Evolutionary conservation across 2,888 invertebrate species (phyloP), one percentile per base, ranked within the genome.

Genomic region (Drosophila mettleri): DNA sequence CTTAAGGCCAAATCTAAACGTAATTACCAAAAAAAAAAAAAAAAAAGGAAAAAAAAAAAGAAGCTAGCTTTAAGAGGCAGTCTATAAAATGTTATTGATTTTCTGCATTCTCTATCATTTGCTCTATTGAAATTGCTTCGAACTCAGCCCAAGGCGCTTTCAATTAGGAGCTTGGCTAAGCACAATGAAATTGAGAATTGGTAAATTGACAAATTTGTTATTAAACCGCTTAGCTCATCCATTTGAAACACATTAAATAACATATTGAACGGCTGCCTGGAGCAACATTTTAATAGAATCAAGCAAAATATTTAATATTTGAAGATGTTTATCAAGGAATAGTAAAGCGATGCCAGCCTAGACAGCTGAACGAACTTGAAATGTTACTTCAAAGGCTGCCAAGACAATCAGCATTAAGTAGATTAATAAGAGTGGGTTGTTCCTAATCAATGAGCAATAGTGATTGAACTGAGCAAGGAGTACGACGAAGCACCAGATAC

Each of bases 191-290:
- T 18, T 54, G 55, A 73, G 62, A 61, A 55, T 60, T 22, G 49
- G 27, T 43, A 62, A 72, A 49, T 57, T 53, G 46, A 52, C 31
- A 69, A 70, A 69, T 69, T 64, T 51, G 64, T 64, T 59, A 55
- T 69, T 51, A 54, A 69, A 58, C 69, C 18, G 45, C 59, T 54
- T 59, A 54, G 55, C 60, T 67, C 74, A 63, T 74, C 74, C 60
- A 48, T 71, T 74, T 74, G 49, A 74, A 60, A 39, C 53, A 57
- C 67, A 74, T 61, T 74, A 71, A 71, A 62, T 58, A 73, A 34
- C 48, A 65, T 41, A 54, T 54, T 49, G 29, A 27, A 34, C 39
- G 43, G 52, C 64, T 46, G 62, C 54, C 41, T 10, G 5, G 16
- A 51, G 45, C 38, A 27, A 33, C 52, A 51, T 52, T 45, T 55